These are phyloP conservation scores for Malachius bipustulatus DNA, from an alignment of 2,888 invertebrate species.

Conservation along the genomic window DNA sequence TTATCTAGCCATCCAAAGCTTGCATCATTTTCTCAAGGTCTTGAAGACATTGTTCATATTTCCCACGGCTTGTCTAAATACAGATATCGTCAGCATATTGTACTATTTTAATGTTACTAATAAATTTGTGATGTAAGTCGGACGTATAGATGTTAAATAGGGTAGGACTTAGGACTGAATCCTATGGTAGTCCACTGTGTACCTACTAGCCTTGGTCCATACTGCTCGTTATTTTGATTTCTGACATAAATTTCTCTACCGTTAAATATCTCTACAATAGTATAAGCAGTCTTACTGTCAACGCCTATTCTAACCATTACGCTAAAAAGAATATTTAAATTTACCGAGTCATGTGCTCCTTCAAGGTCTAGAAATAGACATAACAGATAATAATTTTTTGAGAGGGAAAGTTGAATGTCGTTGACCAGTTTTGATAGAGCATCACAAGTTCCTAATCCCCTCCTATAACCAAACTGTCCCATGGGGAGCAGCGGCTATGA, in stretches of 20 bases:
- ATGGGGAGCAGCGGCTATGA: background rate
- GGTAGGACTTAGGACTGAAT: background rate
- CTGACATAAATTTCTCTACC: background rate
- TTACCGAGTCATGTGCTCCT: background rate
- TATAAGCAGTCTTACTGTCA: background rate
- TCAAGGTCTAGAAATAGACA: background rate
- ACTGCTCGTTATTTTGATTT: background rate
- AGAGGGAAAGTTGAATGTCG: background rate
- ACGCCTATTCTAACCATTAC: background rate
- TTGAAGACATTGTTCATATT: too few species aligned
- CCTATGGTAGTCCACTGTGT: conserved; percentile 3
- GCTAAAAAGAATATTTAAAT: background rate
- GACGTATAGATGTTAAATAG: background rate
- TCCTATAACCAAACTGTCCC: background rate
- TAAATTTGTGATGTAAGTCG: background rate
- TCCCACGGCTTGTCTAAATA: too few species aligned
- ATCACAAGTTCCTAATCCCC: background rate
- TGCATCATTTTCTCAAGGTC: background rate
- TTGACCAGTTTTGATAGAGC: background rate
- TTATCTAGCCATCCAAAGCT: background rate
- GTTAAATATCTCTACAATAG: background rate
- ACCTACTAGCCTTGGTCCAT: conserved; percentile 1
- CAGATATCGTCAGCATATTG: background rate
- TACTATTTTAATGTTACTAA: background rate
- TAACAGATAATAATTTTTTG: background rate